Conservation (phyloP, 2,113 vertebrate genomes). For the Cairina moschata region DNA sequence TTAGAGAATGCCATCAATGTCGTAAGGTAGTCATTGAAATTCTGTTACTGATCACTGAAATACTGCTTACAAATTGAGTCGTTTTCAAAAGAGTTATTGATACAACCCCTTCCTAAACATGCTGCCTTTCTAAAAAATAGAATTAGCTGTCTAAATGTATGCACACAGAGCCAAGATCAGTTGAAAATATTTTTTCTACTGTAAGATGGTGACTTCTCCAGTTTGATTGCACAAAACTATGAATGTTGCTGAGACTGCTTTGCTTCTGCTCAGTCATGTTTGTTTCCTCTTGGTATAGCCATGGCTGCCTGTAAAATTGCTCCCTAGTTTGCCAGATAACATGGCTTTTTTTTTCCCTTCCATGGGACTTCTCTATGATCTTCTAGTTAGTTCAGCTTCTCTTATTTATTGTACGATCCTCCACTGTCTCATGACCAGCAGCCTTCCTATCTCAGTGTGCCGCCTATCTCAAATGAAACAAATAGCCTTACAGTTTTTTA, state of each 20-base stretch:
- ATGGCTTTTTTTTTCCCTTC: rapidly evolving
- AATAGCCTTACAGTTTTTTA: background rate
- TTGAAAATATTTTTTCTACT: background rate
- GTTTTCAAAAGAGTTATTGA: background rate
- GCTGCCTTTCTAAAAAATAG: background rate
- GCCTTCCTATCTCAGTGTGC: background rate
- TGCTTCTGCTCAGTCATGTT: background rate
- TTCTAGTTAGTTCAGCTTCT: background rate
- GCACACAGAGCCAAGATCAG: rapidly evolving
- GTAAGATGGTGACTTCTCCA: background rate
- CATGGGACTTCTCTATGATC: background rate
- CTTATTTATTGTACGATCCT: background rate
- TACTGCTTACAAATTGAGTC: background rate
- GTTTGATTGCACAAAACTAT: background rate
- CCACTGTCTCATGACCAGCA: background rate
- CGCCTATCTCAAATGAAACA: background rate
- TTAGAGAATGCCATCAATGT: background rate
- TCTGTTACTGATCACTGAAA: too few relatives aligned
- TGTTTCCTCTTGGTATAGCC: background rate
- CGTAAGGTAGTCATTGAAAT: rapidly evolving
- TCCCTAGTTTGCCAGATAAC: background rate
- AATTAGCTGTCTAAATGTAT: rapidly evolving
- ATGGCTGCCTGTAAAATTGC: background rate
- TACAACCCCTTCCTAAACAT: background rate
- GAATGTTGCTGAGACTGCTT: background rate